A percentile compares a stretch with the other conserved stretches of the same genome.
These are phyloP conservation scores for Cosmia pyralina DNA, from an alignment of 2,888 invertebrate genomes.

Conservation along the genomic window DNA sequence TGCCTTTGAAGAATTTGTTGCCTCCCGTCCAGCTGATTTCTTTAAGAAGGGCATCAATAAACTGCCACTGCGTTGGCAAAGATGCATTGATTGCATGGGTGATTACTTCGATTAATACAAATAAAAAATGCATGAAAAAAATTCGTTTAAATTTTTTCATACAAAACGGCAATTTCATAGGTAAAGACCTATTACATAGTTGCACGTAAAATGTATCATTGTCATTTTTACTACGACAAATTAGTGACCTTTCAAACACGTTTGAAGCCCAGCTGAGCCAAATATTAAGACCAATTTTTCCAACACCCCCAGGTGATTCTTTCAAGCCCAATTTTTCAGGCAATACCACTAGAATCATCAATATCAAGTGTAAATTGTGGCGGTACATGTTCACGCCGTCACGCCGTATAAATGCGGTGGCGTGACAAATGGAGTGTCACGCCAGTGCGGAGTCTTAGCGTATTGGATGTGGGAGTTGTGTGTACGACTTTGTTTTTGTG, in stretches of 20 bases:
- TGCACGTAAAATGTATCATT: too few species aligned
- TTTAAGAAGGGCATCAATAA: too few species aligned
- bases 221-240: not conserved
- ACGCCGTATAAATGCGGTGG: slow-evolving; percentile 41
- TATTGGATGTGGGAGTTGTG: slow-evolving; percentile 32
- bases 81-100: too few species aligned
- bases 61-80: too few species aligned
- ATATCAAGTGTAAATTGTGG: slow-evolving; percentile 49
- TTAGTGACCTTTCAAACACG: not conserved
- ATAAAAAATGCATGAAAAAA: too few species aligned
- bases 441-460: slow-evolving; percentile 39
- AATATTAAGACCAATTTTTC: slow-evolving; percentile 18
- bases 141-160: too few species aligned
- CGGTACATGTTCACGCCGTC: slow-evolving; percentile 34
- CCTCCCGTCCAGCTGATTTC: too few species aligned
- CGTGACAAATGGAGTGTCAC: slow-evolving; percentile 54
- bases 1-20: too few species aligned
- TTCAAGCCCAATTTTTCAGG: slow-evolving; percentile 34
- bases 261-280: not conserved
- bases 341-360: slow-evolving; percentile 40
- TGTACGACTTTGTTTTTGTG: slow-evolving; percentile 34
- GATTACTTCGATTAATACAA: too few species aligned
- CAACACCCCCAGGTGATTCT: not conserved
- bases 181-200: too few species aligned
- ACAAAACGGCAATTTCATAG: too few species aligned